Conservation (phyloP, 2,797 vertebrate genomes). For the Sylvia borin region DNA sequence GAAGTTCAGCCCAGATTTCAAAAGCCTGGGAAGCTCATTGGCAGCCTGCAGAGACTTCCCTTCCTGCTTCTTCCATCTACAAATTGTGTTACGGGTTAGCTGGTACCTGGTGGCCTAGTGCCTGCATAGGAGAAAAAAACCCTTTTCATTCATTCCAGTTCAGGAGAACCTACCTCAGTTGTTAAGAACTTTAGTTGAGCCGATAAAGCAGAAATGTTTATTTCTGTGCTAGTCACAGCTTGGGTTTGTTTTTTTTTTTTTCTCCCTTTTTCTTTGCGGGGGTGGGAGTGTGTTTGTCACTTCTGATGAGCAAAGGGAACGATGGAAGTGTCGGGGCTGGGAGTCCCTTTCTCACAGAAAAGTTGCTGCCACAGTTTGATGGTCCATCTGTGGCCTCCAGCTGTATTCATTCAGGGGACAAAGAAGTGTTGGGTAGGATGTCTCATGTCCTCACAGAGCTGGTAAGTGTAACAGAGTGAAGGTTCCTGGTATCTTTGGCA, state of each 20-base stretch:
- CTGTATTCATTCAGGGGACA: not conserved
- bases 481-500: not conserved
- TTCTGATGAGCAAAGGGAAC: not conserved
- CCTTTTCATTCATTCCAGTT: not conserved
- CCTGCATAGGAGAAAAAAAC: not conserved
- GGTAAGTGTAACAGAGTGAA: not conserved
- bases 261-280: rapidly evolving
- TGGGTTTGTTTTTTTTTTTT: not conserved
- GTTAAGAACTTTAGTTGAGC: not conserved
- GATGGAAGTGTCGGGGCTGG: not conserved
- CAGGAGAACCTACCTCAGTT: not conserved
- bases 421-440: not conserved
- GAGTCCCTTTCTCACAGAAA: not conserved
- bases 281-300: not conserved
- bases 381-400: not conserved
- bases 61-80: not conserved
- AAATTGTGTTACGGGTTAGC: not conserved
- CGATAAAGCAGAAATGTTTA: not conserved
- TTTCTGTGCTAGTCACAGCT: not conserved
- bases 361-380: not conserved
- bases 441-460: not conserved
- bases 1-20: not conserved
- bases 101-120: not conserved
- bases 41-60: not conserved
- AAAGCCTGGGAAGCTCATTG: not conserved